phyloP scores from a whole-genome alignment of 2,113 vertebrate species.

The Oreotragus oreotragus region DNA sequence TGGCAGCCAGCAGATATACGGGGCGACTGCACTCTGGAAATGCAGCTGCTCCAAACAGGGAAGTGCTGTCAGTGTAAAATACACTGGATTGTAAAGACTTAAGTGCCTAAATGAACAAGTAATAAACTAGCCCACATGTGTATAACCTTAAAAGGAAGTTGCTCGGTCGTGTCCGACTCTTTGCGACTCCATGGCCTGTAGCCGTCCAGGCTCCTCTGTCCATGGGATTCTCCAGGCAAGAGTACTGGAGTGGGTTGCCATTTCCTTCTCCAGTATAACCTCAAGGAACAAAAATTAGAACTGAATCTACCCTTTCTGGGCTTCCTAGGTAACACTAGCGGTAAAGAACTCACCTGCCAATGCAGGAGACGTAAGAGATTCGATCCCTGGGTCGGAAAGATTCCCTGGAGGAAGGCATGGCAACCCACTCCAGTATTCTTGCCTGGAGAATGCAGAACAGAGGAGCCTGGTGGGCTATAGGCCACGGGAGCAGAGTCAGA shows the following conservation, averaged over 20 bases:
- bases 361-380: neutral
- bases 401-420: neutral
- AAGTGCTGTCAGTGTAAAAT: neutral
- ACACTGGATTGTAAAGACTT: neutral
- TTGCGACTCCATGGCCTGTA: too few relatives aligned
- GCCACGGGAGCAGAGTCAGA: neutral
- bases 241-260: too few relatives aligned
- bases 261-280: too few relatives aligned
- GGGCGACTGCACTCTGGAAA: too few relatives aligned
- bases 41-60: neutral
- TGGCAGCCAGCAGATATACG: accelerated
- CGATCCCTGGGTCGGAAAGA: neutral
- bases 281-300: neutral
- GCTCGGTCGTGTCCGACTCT: too few relatives aligned
- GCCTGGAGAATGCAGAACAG: neutral
- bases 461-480: neutral
- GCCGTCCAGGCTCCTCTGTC: too few relatives aligned
- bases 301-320: neutral
- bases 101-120: neutral
- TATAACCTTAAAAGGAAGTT: too few relatives aligned
- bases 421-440: neutral
- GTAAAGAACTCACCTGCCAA: neutral
- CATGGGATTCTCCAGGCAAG: too few relatives aligned
- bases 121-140: neutral
- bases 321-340: neutral